A percentile compares a stretch with the other conserved stretches of the same genome.
Evolutionary conservation across 2,797 vertebrate species (phyloP).

Genomic region (Chaetodon trifasciatus): DNA sequence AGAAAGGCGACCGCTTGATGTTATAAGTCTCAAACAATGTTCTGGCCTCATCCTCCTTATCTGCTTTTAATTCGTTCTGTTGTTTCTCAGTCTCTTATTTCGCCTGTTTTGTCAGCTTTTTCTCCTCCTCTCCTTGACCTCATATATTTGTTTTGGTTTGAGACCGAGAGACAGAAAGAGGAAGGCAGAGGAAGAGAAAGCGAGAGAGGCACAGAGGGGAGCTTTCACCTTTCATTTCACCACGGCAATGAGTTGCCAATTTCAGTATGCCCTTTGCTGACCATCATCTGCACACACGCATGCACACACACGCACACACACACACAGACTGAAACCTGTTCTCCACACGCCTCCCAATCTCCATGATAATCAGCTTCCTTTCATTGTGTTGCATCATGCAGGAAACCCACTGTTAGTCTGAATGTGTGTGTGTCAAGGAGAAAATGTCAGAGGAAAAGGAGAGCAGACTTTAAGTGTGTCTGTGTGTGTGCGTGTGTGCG

Average conservation of each 20-base stretch:
- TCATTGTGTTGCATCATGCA: slow-evolving; percentile 83
- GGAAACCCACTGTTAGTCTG: slow-evolving; percentile 58
- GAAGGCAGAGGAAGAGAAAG: slow-evolving; percentile 30
- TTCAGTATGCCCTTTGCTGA: slow-evolving; percentile 79
- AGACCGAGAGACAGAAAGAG: slow-evolving; percentile 34
- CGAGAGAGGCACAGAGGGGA: slow-evolving; percentile 47
- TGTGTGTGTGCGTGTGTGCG: slow-evolving; percentile 2
- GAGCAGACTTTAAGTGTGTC: slow-evolving; percentile 25
- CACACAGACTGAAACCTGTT: slow-evolving; percentile 56
- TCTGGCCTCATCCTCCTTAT: background rate
- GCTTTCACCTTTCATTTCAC: slow-evolving; percentile 79
- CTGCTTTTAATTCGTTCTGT: slow-evolving; percentile 20
- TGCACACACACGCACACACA: slow-evolving; percentile 37
- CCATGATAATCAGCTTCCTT: slow-evolving; percentile 79
- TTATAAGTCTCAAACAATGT: slow-evolving; percentile 9
- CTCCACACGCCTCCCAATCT: slow-evolving; percentile 64
- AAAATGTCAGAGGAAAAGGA: slow-evolving; percentile 56
- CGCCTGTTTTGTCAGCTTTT: background rate
- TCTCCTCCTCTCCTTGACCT: slow-evolving; percentile 50
- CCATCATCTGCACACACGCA: slow-evolving; percentile 58
- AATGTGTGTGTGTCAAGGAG: slow-evolving; percentile 56
- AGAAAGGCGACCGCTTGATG: background rate
- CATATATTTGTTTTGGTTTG: slow-evolving; percentile 64
- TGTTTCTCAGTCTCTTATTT: slow-evolving; percentile 17
- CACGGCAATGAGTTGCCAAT: slow-evolving; percentile 72